Conservation (phyloP, 2,797 vertebrate genomes). For the Silurus lanzhouensis region DNA sequence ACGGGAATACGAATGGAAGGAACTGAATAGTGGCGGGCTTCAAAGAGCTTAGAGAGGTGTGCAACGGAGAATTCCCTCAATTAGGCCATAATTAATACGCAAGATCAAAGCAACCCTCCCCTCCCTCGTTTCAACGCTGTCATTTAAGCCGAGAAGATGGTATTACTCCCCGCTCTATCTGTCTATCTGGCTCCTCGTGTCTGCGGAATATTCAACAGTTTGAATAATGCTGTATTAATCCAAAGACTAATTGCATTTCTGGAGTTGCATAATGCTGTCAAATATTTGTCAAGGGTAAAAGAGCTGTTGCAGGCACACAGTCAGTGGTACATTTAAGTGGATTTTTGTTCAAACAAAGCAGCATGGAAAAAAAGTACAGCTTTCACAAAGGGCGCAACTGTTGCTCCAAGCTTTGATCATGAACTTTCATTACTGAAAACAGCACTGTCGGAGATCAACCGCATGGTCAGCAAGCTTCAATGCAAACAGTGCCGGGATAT, state of each 20-base stretch:
- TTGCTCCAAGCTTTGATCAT: conserved; percentile 40
- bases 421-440: conserved; percentile 33
- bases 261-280: conserved; percentile 36
- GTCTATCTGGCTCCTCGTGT: conserved; percentile 21
- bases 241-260: conserved; percentile 43
- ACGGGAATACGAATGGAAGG: conserved; percentile 38
- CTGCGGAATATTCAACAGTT: conserved; percentile 44
- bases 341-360: conserved; percentile 38
- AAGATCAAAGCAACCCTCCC: conserved; percentile 41
- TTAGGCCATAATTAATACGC: conserved; percentile 47
- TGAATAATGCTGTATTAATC: conserved; percentile 46
- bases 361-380: conserved; percentile 7
- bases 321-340: conserved; percentile 6
- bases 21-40: conserved; percentile 46
- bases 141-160: conserved; percentile 28
- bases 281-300: conserved; percentile 43
- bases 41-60: conserved; percentile 44
- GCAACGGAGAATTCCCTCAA: conserved; percentile 51
- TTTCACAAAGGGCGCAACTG: conserved; percentile 29
- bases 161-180: conserved; percentile 32
- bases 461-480: conserved; percentile 25
- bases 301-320: conserved; percentile 18
- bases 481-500: conserved; percentile 14
- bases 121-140: conserved; percentile 40
- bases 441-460: conserved; percentile 15